phyloP scores from a whole-genome alignment of 2,888 invertebrate species.

The Alloplasta piceator region DNA sequence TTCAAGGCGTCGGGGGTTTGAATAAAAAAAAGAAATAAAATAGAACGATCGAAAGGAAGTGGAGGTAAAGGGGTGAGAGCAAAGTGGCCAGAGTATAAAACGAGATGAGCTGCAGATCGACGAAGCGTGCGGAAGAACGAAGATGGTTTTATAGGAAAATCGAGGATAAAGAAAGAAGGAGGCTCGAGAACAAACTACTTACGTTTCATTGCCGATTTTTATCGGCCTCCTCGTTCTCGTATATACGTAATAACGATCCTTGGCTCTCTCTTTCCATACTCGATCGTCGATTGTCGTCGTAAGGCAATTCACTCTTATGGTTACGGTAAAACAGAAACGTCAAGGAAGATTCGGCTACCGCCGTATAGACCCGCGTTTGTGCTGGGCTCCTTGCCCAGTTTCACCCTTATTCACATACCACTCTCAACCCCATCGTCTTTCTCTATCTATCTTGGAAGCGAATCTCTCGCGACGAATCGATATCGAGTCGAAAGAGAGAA shows the following conservation, averaged over 20 bases:
- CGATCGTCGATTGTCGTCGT: slow-evolving; percentile 33
- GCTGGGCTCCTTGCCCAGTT: slow-evolving; percentile 31
- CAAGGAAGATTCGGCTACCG: slow-evolving; percentile 39
- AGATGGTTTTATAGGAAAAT: slow-evolving; percentile 4
- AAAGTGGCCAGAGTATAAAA: slow-evolving; percentile 43
- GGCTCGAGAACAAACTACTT: slow-evolving; percentile 70
- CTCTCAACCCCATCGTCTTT: neutral
- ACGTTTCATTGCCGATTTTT: slow-evolving; percentile 79
- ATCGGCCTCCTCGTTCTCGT: slow-evolving; percentile 71
- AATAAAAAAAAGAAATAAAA: neutral
- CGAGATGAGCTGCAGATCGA: slow-evolving; percentile 57
- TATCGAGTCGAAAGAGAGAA: slow-evolving; percentile 50
- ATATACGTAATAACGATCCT: slow-evolving; percentile 68
- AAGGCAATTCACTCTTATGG: slow-evolving; percentile 61
- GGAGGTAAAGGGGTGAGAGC: slow-evolving; percentile 32
- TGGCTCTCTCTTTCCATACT: slow-evolving; percentile 37
- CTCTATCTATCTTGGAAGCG: slow-evolving; percentile 1
- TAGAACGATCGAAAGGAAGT: slow-evolving; percentile 17
- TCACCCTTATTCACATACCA: slow-evolving; percentile 21
- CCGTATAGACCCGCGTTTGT: neutral
- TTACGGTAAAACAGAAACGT: slow-evolving; percentile 57
- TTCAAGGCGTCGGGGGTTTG: neutral
- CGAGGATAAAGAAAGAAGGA: slow-evolving; percentile 15
- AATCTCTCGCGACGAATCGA: slow-evolving; percentile 29
- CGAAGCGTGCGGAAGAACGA: slow-evolving; percentile 5